Evolutionary conservation across 2,888 invertebrate genomes (phyloP), one percentile per base, ranked within the genome.

Genomic region (Torymus tubicola): DNA sequence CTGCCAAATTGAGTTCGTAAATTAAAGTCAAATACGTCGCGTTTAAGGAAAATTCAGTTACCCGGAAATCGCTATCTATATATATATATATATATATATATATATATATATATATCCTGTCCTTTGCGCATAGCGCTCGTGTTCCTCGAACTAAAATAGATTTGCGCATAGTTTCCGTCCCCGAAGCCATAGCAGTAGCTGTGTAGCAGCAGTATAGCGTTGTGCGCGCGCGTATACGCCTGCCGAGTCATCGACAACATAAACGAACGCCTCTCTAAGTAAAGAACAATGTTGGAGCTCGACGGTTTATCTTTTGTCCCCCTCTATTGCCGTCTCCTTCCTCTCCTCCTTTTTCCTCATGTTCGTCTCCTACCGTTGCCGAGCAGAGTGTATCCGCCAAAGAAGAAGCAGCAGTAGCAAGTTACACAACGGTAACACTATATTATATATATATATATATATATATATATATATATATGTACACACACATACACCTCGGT

Each of bases 241-340:
- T 53, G 78, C 53, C 65, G 65, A 65, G 71, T 71, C 64, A 65
- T 65, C 67, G 78, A 63, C 71, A 65, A 71, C 14, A 65, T 70
- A 71, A 77, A 77, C 64, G 64, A 70, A 58, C 57, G 12, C 68
- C 31, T 69, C 64, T 63, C 77, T 77, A 77, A 77, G 77, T 77
- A 77, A 77, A 77, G 77, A 77, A 77, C 70, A 70, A 68, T 70
- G 77, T 70, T 58, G 76, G 18, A 69, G 60, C 52, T 50, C 63
- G 24, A 63, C 21, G 63, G 76, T 76, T 61, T 76, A 76, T 76
- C 76, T 76, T 69, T 76, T 76, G 69, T 76, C 61, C 58, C 24
- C 52, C 52, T 42, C 18, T 42, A 10, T 11, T 11, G 10, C n/a
- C 52, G 14, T 52, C 21, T 60, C 52, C 53, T 53, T 14, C 21